Conservation (phyloP, 2,888 invertebrate genomes). For the Platycheirus rosarum region DNA sequence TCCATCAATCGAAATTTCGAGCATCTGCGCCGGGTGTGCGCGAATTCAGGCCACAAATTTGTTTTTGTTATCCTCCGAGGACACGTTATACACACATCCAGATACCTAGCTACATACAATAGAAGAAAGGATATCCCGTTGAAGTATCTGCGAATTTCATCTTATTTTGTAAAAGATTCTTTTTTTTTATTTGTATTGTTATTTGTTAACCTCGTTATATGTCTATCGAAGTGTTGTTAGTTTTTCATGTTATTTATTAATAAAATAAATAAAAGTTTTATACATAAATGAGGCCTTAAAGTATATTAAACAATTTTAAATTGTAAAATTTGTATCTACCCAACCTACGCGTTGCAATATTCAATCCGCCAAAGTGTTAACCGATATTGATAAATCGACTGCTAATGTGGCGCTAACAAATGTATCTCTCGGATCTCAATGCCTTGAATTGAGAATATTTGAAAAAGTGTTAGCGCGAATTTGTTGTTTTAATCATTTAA, state of each 20-base stretch:
- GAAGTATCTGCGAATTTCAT: slow-evolving; percentile 38
- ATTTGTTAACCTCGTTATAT: slow-evolving; percentile 25
- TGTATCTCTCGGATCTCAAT: background rate
- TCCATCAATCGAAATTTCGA: slow-evolving; percentile 57
- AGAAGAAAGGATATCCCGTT: slow-evolving; percentile 24
- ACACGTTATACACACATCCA: slow-evolving; percentile 29
- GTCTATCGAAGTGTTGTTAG: slow-evolving; percentile 4
- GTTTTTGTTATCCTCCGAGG: slow-evolving; percentile 60
- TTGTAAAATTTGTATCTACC: slow-evolving; percentile 31
- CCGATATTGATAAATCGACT: slow-evolving; percentile 31
- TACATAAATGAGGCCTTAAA: slow-evolving; percentile 60
- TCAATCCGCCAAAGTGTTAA: slow-evolving; percentile 23
- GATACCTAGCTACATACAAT: background rate
- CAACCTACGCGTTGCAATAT: slow-evolving; percentile 19
- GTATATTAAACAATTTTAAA: slow-evolving; percentile 10
- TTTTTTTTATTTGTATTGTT: slow-evolving; percentile 29
- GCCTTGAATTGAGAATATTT: background rate
- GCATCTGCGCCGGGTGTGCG: slow-evolving; percentile 74
- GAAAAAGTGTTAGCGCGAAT: background rate
- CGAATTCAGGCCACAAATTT: slow-evolving; percentile 53
- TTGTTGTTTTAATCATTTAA: background rate
- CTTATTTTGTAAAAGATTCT: slow-evolving; percentile 22
- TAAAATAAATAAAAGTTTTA: slow-evolving; percentile 11
- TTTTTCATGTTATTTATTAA: slow-evolving; percentile 15
- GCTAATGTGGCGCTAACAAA: slow-evolving; percentile 20